A percentile compares a stretch with the other conserved stretches of the same genome.
phyloP scores from a whole-genome alignment of 2,113 vertebrate species.

The Oostethus manadensis region DNA sequence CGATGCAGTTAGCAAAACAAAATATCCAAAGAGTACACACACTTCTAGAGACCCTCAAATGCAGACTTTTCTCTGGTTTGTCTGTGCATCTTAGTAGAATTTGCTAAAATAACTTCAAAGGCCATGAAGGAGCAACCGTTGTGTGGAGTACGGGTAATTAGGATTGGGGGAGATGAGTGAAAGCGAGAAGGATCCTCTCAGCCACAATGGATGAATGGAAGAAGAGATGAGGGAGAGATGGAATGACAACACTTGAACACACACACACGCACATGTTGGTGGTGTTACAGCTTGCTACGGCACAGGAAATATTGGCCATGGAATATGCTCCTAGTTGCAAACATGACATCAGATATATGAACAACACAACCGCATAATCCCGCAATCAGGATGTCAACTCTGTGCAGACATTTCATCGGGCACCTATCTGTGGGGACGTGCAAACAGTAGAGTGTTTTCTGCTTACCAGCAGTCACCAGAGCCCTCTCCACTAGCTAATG shows the following conservation, averaged over 20 bases:
- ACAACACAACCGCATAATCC: constrained; percentile 17
- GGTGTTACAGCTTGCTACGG: constrained; percentile 23
- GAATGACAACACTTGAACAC: constrained; percentile 30
- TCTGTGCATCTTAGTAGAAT: constrained; percentile 58
- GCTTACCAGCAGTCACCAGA: constrained; percentile 16
- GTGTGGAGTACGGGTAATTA: constrained; percentile 60
- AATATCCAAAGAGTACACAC: constrained; percentile 11
- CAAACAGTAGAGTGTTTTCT: constrained; percentile 33
- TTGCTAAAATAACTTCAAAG: constrained; percentile 68
- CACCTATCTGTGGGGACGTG: constrained; percentile 15
- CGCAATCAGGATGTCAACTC: constrained; percentile 11
- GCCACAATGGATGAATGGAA: constrained; percentile 51
- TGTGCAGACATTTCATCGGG: constrained; percentile 24
- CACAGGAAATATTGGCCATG: constrained; percentile 32
- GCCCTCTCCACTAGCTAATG: constrained; percentile 43
- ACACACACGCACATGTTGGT: constrained; percentile 12
- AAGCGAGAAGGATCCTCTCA: constrained; percentile 46
- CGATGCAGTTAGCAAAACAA: constrained; percentile 39
- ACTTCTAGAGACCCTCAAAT: constrained; percentile 36
- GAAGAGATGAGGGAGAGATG: constrained; percentile 12
- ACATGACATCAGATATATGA: constrained; percentile 24
- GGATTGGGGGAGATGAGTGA: constrained; percentile 48
- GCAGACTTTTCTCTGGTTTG: constrained; percentile 51
- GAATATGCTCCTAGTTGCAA: constrained; percentile 37
- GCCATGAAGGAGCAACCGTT: constrained; percentile 50